These are phyloP conservation scores for Hydrozoanthus gracilis DNA, from an alignment of 92 coral and sea anemone species.

Conservation along the genomic window DNA sequence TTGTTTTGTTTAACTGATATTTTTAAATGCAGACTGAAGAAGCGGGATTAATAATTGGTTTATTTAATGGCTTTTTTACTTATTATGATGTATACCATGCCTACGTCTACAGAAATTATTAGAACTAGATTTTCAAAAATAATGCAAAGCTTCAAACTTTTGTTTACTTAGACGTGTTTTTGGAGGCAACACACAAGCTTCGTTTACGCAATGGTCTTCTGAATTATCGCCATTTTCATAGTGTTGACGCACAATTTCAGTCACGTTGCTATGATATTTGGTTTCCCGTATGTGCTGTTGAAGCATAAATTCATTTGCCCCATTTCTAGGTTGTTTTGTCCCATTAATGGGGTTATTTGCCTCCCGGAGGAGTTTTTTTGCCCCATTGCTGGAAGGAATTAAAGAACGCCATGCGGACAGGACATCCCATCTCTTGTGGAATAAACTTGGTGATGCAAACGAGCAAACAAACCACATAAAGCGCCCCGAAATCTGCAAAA, in stretches of 20 bases:
- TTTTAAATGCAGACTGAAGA: no score
- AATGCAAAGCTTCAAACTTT: background rate
- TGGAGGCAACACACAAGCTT: background rate
- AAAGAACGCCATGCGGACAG: slow-evolving; percentile 27
- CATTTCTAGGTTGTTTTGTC: slow-evolving; percentile 1
- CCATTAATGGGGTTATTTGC: background rate
- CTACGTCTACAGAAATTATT: background rate
- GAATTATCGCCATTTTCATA: slow-evolving; percentile 2
- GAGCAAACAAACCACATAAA: slow-evolving; percentile 47
- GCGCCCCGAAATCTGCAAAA: slow-evolving; percentile 43
- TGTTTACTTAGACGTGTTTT: background rate
- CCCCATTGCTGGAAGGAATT: slow-evolving; percentile 2
- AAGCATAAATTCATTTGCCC: slow-evolving; percentile 1
- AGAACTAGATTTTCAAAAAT: background rate
- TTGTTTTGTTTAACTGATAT: no score
- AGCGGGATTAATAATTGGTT: no score
- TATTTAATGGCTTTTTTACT: no score
- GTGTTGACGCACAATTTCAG: background rate
- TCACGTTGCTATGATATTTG: background rate
- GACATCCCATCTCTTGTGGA: slow-evolving; percentile 23
- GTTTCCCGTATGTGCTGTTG: background rate
- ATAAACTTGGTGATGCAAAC: slow-evolving; percentile 45
- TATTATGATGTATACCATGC: no score
- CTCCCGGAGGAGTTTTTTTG: slow-evolving; percentile 1
- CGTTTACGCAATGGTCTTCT: slow-evolving; percentile 1